Base-by-base conservation (phyloP, 2,113 vertebrate genomes). In the Lipotes vexillifer region DNA sequence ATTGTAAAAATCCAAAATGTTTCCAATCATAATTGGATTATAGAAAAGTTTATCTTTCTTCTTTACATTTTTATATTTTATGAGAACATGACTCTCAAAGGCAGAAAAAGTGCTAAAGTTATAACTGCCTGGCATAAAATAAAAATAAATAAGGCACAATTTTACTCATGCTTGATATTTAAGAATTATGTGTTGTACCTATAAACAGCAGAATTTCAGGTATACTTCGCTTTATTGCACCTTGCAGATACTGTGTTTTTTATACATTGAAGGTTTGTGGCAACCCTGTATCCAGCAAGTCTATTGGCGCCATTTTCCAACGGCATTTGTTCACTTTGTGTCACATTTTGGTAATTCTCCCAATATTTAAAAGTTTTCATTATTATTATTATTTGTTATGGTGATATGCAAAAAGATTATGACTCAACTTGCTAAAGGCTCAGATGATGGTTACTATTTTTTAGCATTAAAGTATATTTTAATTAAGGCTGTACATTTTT, bases 181-280 rank as follows among this genome's bases (percentile, higher is more conserved):
- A 72, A 93, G 33, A 96, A 86, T 69, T 88, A 85, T 27, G 1
- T 52, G 23, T 61, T 77, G 10, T 66, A 11, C 44, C 6, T 72
- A 38, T 85, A 77, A 69, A 82, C 59, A 68, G 9, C 21, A 90
- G 17, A 95, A 92, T 78, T 78, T n/a, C 11, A 55, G 75, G 33
- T 33, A 55, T 78, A 78, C 52, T 78, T 78, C 12, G n/a, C 49
- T 25, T 78, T 78, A 25, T 55, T 55, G 49, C 21, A 78, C 49
- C 33, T 78, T 78, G 75, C 49, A n/a, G 49, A 25, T 55, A 78
- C 6, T 49, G 1, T 55, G 75, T 21, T 78, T 55, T 55, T n/a
- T 14, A 78, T 14, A 78, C 49, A 78, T 5, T 78, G 49, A 33
- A 55, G 33, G 31, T 55, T 8, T 55, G 46, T 6, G 0, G 31